A percentile compares a stretch with the other conserved stretches of the same genome.
Conservation (phyloP, 1,140 invertebrate genomes). For the Zaprionus gabonicus region DNA sequence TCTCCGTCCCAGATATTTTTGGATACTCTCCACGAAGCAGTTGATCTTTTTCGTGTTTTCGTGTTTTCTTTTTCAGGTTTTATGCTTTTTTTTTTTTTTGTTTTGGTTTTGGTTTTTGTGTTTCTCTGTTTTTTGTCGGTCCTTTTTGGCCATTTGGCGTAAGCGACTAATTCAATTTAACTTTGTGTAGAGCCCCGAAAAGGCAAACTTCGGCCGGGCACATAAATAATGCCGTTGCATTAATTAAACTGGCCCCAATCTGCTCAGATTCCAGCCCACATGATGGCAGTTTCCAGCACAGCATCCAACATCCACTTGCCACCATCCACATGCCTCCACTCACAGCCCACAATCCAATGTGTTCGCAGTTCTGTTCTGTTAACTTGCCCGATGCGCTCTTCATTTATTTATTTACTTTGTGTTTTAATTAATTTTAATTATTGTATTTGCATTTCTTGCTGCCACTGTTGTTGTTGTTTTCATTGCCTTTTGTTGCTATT, state of each 20-base stretch:
- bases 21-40: neutral
- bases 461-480: slow-evolving; percentile 24
- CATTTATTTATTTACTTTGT: slow-evolving; percentile 71
- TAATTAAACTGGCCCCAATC: slow-evolving; percentile 62
- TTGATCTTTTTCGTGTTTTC: slow-evolving; percentile 24
- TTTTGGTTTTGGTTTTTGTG: neutral
- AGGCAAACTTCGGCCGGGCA: slow-evolving; percentile 54
- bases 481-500: slow-evolving; percentile 32
- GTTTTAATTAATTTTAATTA: slow-evolving; percentile 78
- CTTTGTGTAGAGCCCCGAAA: slow-evolving; percentile 45
- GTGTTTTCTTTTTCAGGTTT: slow-evolving; percentile 10
- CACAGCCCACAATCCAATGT: neutral
- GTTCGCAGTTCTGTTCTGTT: slow-evolving; percentile 5
- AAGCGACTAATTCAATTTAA: slow-evolving; percentile 77
- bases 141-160: slow-evolving; percentile 15
- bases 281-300: neutral
- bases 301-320: neutral
- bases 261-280: slow-evolving; percentile 15
- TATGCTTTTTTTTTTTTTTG: neutral
- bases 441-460: slow-evolving; percentile 72
- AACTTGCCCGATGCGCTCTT: slow-evolving; percentile 26
- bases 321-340: neutral
- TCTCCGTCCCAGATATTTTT: slow-evolving; percentile 14
- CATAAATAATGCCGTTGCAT: slow-evolving; percentile 76
- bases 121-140: slow-evolving; percentile 4